Percentiles rank a stretch among this genome's conserved stretches.
phyloP scores from a whole-genome alignment of 1,140 invertebrate species.

The Pararge aegeria region DNA sequence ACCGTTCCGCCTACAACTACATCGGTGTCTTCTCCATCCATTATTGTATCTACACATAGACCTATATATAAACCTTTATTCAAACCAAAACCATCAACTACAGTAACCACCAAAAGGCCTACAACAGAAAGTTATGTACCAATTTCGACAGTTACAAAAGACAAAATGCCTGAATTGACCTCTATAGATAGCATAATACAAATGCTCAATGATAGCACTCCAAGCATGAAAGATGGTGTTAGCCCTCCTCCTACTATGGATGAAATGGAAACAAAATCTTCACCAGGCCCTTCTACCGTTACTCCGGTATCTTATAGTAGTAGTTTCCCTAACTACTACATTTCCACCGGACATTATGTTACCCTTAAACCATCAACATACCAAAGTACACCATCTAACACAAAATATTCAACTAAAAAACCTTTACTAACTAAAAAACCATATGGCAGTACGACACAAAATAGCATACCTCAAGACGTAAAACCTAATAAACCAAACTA shows the following conservation, averaged over 20 bases:
- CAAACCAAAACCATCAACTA: conserved; percentile 70
- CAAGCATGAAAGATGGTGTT: conserved; percentile 56
- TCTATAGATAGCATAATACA: conserved; percentile 83
- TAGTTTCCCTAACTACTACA: conserved; percentile 69
- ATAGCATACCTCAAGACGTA: conserved; percentile 48
- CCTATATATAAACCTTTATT: conserved; percentile 68
- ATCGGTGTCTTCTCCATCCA: conserved; percentile 50
- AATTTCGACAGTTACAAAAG: conserved; percentile 62
- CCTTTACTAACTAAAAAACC: conserved; percentile 42
- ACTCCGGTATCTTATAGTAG: conserved; percentile 69
- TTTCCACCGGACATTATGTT: conserved; percentile 64
- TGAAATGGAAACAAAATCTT: conserved; percentile 64
- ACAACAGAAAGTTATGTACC: conserved; percentile 61
- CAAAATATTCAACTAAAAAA: conserved; percentile 29
- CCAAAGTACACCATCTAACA: conserved; percentile 30
- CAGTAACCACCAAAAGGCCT: conserved; percentile 38
- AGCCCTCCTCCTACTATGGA: conserved; percentile 50
- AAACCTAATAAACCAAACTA: conserved; percentile 45
- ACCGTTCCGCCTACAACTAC: conserved; percentile 51
- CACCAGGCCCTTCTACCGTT: conserved; percentile 51
- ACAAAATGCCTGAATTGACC: conserved; percentile 74
- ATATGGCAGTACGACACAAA: conserved; percentile 52
- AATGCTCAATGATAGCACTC: conserved; percentile 81
- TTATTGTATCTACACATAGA: conserved; percentile 61
- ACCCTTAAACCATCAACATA: conserved; percentile 60